These are phyloP conservation scores for Escarpia spicata DNA, from an alignment of 2,888 invertebrate species.

Conservation along the genomic window DNA sequence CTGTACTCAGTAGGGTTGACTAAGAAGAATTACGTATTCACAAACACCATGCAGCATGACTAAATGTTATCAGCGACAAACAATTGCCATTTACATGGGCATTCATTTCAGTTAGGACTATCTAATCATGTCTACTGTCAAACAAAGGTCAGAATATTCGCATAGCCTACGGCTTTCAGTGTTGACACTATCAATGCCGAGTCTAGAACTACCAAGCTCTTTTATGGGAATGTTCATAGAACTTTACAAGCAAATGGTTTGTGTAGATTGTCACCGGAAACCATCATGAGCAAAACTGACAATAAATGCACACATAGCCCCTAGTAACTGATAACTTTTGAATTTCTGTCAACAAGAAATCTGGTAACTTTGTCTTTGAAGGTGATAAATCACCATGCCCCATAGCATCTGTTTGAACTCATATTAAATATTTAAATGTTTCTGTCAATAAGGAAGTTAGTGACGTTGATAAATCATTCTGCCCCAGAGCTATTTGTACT, in stretches of 20 bases:
- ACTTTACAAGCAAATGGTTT: not conserved
- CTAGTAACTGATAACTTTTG: not conserved
- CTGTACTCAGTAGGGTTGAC: not conserved
- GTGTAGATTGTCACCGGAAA: not conserved
- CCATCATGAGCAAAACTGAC: not conserved
- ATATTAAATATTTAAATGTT: not conserved
- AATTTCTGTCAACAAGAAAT: not conserved
- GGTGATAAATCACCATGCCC: not conserved
- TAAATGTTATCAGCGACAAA: not conserved
- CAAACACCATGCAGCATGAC: not conserved
- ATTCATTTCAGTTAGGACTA: not conserved
- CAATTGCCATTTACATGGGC: not conserved
- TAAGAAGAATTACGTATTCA: constrained; percentile 3
- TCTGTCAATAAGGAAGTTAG: not conserved
- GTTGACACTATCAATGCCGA: not conserved
- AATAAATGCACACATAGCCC: not conserved
- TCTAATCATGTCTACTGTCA: not conserved
- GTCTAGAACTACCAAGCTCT: not conserved
- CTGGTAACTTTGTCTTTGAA: not conserved
- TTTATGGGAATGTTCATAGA: not conserved
- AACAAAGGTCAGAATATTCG: not conserved
- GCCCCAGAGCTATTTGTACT: not conserved
- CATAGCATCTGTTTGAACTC: not conserved
- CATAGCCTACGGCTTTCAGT: not conserved
- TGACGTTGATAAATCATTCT: not conserved